phyloP scores from a whole-genome alignment of 92 coral and sea anemone species.

The Scolanthus callimorphus region DNA sequence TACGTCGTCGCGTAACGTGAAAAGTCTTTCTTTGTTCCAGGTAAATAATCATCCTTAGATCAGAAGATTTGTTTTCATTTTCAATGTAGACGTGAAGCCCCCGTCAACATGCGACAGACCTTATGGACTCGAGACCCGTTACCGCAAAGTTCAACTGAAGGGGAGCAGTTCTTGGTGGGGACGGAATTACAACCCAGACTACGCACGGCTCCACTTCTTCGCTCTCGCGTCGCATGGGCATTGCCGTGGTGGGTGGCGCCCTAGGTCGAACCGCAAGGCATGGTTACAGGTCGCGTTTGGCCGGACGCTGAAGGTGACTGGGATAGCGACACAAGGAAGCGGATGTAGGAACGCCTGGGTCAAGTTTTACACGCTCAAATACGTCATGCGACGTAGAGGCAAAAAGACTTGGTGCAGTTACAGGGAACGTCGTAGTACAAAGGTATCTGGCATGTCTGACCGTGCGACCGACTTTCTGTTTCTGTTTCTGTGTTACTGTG shows the following conservation, averaged over 20 bases:
- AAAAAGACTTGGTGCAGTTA: not conserved
- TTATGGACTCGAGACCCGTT: conserved; percentile 4
- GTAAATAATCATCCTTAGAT: not conserved
- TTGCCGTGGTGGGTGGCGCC: conserved; percentile 33
- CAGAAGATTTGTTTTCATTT: not conserved
- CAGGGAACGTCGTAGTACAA: too few relatives aligned
- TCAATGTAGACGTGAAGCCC: conserved; percentile 1
- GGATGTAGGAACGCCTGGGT: not conserved
- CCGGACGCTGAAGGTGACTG: not conserved
- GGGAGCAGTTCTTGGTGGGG: conserved; percentile 30
- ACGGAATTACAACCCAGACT: conserved; percentile 4
- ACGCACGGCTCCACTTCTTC: conserved; percentile 26
- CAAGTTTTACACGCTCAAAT: not conserved
- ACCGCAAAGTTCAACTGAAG: conserved; percentile 8
- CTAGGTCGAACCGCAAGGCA: conserved; percentile 1
- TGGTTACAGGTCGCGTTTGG: conserved; percentile 11
- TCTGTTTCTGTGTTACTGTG: too few relatives aligned
- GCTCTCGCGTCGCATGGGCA: not conserved
- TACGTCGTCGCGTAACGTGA: too few relatives aligned
- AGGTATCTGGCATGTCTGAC: too few relatives aligned
- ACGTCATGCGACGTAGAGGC: not conserved
- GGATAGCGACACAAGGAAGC: not conserved
- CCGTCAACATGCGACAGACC: conserved; percentile 16
- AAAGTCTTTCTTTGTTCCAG: too few relatives aligned
- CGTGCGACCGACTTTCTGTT: too few relatives aligned